phyloP scores from a whole-genome alignment of 1,140 invertebrate species.

The Lepidurus apus region DNA sequence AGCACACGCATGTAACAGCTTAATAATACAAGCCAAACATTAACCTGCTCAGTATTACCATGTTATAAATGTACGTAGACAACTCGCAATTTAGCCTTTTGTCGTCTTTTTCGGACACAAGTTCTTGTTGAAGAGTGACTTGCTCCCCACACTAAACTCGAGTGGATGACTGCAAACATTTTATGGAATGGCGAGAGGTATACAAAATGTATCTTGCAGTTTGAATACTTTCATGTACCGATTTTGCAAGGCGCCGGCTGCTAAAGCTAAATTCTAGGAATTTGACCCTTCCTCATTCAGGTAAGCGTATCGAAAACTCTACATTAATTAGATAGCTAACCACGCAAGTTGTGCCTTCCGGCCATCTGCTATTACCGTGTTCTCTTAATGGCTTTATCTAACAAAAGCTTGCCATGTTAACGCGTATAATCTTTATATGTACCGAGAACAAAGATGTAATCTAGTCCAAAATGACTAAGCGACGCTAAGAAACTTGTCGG shows the following conservation, averaged over 20 bases:
- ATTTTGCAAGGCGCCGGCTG: too few species aligned
- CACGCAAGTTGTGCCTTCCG: neutral
- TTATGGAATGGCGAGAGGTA: too few species aligned
- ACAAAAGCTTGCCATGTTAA: neutral
- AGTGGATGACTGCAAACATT: too few species aligned
- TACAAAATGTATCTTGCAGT: too few species aligned
- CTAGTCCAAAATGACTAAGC: neutral
- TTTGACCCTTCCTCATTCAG: neutral
- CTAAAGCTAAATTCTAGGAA: too few species aligned
- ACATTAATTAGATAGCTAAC: slow-evolving; percentile 1
- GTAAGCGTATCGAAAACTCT: neutral
- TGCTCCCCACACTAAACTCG: too few species aligned
- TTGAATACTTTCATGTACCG: too few species aligned
- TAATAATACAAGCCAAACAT: neutral
- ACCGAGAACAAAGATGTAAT: neutral
- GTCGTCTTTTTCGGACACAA: too few species aligned
- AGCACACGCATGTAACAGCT: neutral
- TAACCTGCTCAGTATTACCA: neutral
- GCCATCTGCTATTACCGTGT: neutral
- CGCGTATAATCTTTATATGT: neutral
- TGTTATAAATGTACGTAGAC: too few species aligned
- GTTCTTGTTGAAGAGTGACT: too few species aligned
- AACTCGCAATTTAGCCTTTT: too few species aligned
- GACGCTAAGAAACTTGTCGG: neutral
- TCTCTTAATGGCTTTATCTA: slow-evolving; percentile 9